Percentiles rank a stretch among this genome's conserved stretches.
These are phyloP conservation scores for Phalacrocorax pelagicus DNA, from an alignment of 2,113 vertebrate species.

Conservation along the genomic window DNA sequence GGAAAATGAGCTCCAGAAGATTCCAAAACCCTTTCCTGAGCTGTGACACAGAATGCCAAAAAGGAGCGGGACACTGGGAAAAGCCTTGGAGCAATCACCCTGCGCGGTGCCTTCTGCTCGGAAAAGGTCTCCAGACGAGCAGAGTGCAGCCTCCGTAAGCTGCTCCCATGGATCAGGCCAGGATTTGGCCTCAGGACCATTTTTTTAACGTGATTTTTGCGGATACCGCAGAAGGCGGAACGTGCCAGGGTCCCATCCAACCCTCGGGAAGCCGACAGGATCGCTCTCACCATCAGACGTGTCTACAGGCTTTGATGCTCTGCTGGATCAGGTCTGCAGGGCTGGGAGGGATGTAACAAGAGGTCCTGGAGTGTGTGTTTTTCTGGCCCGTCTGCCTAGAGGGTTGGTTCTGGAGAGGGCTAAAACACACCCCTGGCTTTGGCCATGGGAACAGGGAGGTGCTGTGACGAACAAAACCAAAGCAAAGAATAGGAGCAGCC, in stretches of 20 bases:
- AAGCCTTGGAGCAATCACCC: background rate
- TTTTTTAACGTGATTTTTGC: background rate
- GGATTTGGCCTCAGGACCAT: background rate
- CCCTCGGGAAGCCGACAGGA: background rate
- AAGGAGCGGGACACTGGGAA: background rate
- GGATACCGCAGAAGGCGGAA: background rate
- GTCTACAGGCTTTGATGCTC: accelerated
- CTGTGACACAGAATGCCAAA: background rate
- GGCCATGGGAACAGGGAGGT: accelerated
- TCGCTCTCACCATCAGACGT: accelerated
- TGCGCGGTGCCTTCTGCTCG: accelerated
- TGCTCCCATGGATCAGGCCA: background rate
- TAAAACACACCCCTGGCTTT: accelerated
- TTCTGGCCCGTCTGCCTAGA: accelerated
- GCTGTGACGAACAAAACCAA: accelerated
- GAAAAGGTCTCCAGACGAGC: background rate
- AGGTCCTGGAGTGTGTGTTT: background rate
- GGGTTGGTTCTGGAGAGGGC: accelerated
- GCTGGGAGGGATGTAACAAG: accelerated
- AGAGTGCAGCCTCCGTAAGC: background rate
- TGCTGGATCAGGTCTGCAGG: background rate
- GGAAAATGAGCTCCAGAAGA: slow-evolving; percentile 29
- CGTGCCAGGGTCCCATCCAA: accelerated
- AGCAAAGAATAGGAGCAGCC: accelerated
- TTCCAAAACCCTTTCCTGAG: slow-evolving; percentile 24